Conservation (phyloP, 1,140 invertebrate genomes). For the Drosophila subobscura region DNA sequence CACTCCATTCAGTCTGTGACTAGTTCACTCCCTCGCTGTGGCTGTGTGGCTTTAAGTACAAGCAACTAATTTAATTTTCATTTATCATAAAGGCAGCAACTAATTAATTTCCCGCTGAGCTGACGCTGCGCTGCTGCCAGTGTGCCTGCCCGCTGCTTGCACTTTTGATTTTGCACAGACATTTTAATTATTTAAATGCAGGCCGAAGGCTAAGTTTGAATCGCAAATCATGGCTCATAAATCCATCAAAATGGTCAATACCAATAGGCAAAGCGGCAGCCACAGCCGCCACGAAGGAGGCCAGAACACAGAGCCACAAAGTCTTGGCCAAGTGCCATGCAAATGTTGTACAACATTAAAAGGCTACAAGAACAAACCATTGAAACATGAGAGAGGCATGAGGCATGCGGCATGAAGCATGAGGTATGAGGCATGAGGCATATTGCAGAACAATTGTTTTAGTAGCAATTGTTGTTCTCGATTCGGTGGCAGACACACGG, state of each 20-base stretch:
- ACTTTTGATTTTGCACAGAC: constrained; percentile 51
- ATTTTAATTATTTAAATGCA: constrained; percentile 80
- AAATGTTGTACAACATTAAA: constrained; percentile 80
- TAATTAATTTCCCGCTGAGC: constrained; percentile 78
- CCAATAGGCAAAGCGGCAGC: constrained; percentile 8
- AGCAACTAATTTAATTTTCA: constrained; percentile 80
- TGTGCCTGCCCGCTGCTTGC: no score
- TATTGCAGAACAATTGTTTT: constrained; percentile 72
- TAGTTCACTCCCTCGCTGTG: constrained; percentile 7
- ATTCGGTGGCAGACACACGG: constrained; percentile 7
- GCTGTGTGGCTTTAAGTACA: constrained; percentile 28
- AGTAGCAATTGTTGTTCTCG: constrained; percentile 61
- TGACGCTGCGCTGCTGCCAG: no score
- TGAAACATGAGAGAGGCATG: constrained; percentile 53
- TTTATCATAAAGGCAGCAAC: constrained; percentile 64
- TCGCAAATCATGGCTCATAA: constrained; percentile 76
- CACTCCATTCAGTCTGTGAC: neutral
- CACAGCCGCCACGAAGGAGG: neutral
- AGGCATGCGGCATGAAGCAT: no score
- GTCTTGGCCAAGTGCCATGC: constrained; percentile 69
- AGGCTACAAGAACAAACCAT: constrained; percentile 72
- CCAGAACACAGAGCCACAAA: constrained; percentile 27
- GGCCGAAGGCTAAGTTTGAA: constrained; percentile 72
- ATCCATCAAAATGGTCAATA: constrained; percentile 65
- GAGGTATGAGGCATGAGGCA: neutral